Conservation (phyloP, 2,797 vertebrate species). For the Falco concolor region DNA sequence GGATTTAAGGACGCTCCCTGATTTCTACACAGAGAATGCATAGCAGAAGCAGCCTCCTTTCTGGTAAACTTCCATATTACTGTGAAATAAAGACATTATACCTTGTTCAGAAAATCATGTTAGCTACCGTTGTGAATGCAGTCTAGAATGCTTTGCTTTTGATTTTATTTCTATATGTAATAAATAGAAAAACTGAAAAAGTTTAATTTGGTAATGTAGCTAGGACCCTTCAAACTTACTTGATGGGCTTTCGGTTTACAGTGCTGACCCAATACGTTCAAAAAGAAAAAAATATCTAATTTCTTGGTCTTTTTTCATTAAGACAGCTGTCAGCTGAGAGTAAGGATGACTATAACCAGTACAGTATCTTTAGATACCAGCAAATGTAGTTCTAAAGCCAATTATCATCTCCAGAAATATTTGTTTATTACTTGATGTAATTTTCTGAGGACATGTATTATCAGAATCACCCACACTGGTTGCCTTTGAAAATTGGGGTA, state of each 20-base stretch:
- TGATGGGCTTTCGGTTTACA: neutral
- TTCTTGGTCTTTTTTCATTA: neutral
- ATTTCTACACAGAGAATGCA: neutral
- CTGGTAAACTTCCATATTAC: neutral
- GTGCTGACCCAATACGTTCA: neutral
- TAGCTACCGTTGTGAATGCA: neutral
- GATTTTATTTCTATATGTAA: neutral
- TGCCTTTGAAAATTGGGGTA: neutral
- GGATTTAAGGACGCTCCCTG: neutral
- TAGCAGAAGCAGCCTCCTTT: neutral
- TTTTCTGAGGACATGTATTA: neutral
- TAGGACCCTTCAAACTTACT: neutral
- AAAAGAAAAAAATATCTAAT: neutral
- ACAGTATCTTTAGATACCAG: neutral
- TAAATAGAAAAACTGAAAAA: neutral
- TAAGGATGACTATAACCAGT: neutral
- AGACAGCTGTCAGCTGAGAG: neutral
- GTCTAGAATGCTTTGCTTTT: neutral
- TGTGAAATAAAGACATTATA: neutral
- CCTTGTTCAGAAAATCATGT: neutral
- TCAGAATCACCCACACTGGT: neutral
- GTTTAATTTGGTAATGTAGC: neutral
- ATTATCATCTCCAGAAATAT: neutral
- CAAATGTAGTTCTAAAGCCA: neutral
- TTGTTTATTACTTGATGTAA: neutral